Percentiles rank a stretch among this genome's conserved stretches.
phyloP scores from a whole-genome alignment of 2,797 vertebrate genomes.

The Phalanger gymnotis region DNA sequence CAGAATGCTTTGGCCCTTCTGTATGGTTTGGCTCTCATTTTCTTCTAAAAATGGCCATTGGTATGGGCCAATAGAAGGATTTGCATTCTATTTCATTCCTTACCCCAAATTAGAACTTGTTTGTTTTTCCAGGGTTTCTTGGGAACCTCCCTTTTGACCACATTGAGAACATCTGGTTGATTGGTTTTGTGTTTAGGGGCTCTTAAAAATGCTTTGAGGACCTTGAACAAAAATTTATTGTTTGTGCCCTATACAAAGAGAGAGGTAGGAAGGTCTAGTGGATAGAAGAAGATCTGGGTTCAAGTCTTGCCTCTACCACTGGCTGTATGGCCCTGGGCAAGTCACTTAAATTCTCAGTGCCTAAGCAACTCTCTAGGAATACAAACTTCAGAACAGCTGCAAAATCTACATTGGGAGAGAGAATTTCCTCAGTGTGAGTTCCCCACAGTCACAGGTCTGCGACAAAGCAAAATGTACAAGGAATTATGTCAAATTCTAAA shows the following conservation, averaged over 20 bases:
- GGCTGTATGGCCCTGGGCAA: neutral
- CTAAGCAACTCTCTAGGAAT: neutral
- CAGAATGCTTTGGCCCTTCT: neutral
- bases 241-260: neutral
- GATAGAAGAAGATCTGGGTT: neutral
- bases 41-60: neutral
- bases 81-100: slow-evolving; percentile 1
- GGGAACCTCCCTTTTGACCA: neutral
- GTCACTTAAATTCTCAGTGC: neutral
- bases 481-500: neutral
- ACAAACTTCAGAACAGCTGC: neutral
- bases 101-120: slow-evolving; percentile 7
- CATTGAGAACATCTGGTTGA: neutral
- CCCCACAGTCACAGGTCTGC: neutral
- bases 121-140: neutral
- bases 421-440: neutral
- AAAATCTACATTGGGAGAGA: neutral
- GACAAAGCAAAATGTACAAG: neutral
- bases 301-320: neutral
- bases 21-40: slow-evolving; percentile 2
- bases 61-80: neutral
- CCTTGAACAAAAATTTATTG: neutral
- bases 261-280: neutral
- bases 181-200: neutral
- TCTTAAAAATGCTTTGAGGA: neutral